These are phyloP conservation scores for Parnassius mnemosyne DNA, from an alignment of 2,888 invertebrate genomes.

Conservation along the genomic window DNA sequence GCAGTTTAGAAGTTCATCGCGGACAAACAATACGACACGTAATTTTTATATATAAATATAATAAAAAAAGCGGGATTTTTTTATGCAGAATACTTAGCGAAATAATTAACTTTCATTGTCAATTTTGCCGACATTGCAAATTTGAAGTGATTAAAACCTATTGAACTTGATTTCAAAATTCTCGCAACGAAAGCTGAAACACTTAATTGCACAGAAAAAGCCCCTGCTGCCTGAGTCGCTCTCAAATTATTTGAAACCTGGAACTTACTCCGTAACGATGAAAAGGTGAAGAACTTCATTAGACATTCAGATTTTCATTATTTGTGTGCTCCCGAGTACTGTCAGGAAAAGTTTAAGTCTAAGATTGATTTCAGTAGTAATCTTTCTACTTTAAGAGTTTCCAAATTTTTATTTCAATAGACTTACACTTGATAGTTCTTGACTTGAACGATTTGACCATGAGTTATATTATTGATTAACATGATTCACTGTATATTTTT, in stretches of 20 bases:
- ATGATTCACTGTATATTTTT: too few relatives aligned
- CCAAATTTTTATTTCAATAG: not conserved
- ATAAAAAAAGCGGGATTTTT: not conserved
- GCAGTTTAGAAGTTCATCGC: too few relatives aligned
- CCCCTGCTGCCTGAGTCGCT: conserved; percentile 40
- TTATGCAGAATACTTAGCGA: not conserved
- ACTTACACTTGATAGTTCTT: too few relatives aligned
- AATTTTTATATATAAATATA: too few relatives aligned
- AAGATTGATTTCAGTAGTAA: conserved; percentile 52
- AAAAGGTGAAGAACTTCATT: conserved; percentile 52
- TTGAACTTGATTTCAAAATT: conserved; percentile 55
- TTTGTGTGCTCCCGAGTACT: conserved; percentile 44
- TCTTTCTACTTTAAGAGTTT: conserved; percentile 43
- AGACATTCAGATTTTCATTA: conserved; percentile 56
- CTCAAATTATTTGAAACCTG: conserved; percentile 50
- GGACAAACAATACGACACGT: too few relatives aligned
- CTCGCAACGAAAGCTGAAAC: conserved; percentile 59
- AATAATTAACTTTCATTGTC: conserved; percentile 5
- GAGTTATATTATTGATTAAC: too few relatives aligned
- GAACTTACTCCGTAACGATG: not conserved
- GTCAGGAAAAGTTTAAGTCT: conserved; percentile 43
- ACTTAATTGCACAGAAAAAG: conserved; percentile 58
- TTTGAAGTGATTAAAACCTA: conserved; percentile 35
- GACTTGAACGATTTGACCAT: not conserved
- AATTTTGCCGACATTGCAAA: conserved; percentile 37